Evolutionary conservation across 2,113 vertebrate genomes (phyloP).

Genomic region (Oryzias celebensis): DNA sequence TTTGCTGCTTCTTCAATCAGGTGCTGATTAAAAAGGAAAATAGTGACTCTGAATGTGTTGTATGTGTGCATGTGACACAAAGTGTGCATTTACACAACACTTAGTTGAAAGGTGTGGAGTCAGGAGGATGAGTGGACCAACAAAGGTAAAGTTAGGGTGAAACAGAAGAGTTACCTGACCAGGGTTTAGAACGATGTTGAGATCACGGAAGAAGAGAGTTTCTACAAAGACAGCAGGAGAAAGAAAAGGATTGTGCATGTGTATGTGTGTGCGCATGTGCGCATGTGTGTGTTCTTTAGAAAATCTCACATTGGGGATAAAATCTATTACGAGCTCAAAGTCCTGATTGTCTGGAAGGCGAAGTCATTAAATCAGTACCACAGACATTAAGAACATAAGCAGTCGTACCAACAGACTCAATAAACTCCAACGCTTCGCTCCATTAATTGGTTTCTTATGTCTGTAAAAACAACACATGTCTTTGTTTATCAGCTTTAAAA

Average conservation of each 20-base stretch:
- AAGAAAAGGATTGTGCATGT: neutral
- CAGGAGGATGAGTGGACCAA: neutral
- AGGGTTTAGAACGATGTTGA: neutral
- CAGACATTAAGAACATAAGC: conserved; percentile 45
- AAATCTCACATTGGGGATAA: conserved; percentile 2
- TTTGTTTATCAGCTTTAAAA: conserved; percentile 58
- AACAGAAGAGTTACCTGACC: neutral
- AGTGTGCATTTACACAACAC: neutral
- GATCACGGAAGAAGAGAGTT: neutral
- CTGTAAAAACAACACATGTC: conserved; percentile 61
- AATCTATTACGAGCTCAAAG: conserved; percentile 29
- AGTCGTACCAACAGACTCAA: conserved; percentile 34
- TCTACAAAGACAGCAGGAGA: neutral
- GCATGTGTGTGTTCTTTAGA: neutral
- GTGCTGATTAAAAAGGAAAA: too few relatives aligned
- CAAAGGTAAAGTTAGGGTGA: too few relatives aligned
- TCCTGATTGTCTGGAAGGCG: conserved; percentile 35
- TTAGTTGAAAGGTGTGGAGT: neutral
- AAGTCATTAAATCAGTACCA: conserved; percentile 48
- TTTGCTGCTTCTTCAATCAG: too few relatives aligned
- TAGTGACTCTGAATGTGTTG: too few relatives aligned
- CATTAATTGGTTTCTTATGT: conserved; percentile 63
- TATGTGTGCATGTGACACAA: too few relatives aligned
- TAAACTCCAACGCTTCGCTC: conserved; percentile 41
- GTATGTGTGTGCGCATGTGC: neutral